phyloP scores from a whole-genome alignment of 2,797 vertebrate species.

The Serranus cabrilla region DNA sequence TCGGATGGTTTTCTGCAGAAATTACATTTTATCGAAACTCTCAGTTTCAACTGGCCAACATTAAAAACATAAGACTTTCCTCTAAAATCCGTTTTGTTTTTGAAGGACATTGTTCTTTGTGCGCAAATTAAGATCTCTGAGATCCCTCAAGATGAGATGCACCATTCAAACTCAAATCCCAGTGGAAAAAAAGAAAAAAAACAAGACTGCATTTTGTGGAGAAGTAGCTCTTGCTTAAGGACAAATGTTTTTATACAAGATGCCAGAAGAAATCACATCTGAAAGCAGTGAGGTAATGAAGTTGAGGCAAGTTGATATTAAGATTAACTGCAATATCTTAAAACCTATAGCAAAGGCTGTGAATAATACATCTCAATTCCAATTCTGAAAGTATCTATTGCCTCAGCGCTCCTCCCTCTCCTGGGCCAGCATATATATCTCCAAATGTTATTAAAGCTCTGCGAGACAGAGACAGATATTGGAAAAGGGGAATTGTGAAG shows the following conservation, averaged over 20 bases:
- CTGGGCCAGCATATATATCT: conserved; percentile 56
- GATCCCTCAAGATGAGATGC: conserved; percentile 6
- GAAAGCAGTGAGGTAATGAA: conserved; percentile 59
- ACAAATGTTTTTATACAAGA: conserved; percentile 46
- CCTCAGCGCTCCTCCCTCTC: conserved; percentile 48
- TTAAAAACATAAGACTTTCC: background rate
- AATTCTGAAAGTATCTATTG: conserved; percentile 63
- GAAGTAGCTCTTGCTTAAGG: conserved; percentile 15
- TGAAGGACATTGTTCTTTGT: background rate
- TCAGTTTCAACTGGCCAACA: background rate
- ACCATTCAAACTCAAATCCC: conserved; percentile 14
- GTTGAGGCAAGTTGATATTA: conserved; percentile 65
- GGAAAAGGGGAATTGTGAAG: conserved; percentile 60
- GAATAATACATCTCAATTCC: conserved; percentile 75
- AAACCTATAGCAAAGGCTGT: conserved; percentile 60
- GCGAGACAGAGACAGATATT: conserved; percentile 62
- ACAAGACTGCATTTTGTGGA: conserved; percentile 16
- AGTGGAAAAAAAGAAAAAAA: background rate
- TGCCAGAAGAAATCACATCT: conserved; percentile 61
- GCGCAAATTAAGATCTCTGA: background rate
- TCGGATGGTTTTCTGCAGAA: background rate
- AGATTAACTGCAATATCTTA: conserved; percentile 76
- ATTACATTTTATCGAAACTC: background rate
- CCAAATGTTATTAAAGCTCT: conserved; percentile 69
- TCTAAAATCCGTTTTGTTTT: background rate